A percentile compares a stretch with the other conserved stretches of the same genome.
Conservation (phyloP, 2,888 invertebrate species). For the Pristionchus entomophagus region DNA sequence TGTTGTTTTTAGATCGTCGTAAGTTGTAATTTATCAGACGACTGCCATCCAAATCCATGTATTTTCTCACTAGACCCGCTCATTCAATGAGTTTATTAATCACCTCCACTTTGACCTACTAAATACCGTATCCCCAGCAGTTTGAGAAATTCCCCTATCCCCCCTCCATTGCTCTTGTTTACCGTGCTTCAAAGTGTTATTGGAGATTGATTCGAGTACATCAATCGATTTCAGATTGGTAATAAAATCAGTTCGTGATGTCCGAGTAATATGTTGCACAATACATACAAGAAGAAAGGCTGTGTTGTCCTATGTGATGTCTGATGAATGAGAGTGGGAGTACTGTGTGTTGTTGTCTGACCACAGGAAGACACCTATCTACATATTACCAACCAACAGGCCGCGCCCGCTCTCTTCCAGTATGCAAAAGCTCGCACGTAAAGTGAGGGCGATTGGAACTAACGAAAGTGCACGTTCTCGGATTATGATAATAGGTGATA, state of each 20-base stretch:
- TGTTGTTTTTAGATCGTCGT: background rate
- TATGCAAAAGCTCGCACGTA: too few relatives aligned
- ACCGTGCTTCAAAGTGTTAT: constrained; percentile 4
- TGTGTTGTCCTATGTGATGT: constrained; percentile 24
- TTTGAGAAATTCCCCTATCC: background rate
- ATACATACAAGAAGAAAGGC: background rate
- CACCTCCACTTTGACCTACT: background rate
- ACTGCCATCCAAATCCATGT: constrained; percentile 27
- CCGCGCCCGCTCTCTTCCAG: too few relatives aligned
- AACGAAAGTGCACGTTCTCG: too few relatives aligned
- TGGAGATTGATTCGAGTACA: background rate
- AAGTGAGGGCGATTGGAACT: too few relatives aligned
- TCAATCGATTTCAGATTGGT: background rate
- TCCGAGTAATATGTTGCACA: background rate
- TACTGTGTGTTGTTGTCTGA: background rate
- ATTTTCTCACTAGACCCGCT: background rate
- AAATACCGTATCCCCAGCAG: background rate
- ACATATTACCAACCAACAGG: too few relatives aligned
- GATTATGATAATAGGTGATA: too few relatives aligned
- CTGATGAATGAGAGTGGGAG: background rate
- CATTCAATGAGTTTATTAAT: background rate
- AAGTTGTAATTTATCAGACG: background rate
- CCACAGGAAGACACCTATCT: too few relatives aligned
- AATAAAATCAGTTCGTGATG: constrained; percentile 25
- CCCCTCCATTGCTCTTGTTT: background rate